Evolutionary conservation across 2,797 vertebrate species (phyloP), one percentile per base, ranked within the genome.

Genomic region (Phrynocephalus vlangalii): DNA sequence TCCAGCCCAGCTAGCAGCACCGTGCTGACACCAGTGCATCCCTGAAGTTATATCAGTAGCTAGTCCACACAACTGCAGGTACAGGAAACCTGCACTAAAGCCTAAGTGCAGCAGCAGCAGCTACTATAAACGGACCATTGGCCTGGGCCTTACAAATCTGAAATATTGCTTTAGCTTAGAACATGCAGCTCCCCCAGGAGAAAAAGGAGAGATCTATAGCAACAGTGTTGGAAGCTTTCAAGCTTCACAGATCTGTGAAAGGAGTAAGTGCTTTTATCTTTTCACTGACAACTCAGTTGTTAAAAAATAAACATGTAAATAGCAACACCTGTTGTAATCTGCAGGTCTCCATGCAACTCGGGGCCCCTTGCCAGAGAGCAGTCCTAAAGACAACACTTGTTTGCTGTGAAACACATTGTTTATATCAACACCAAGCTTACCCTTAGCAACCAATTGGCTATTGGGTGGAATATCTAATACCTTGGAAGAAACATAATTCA

Each of bases 401-500:
- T n/a, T 30, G 68, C 56, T 82, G 20, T 72, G 33, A 78, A 81
- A 66, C 13, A 33, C 22, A 22, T 38, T 7, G 73, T 68, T 79
- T 67, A 28, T 84, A 70, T 72, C 82, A 85, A 81, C 73, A 44
- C 38, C 82, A 89, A 89, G 78, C 50, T 82, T 67, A 79, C 9
- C 80, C 30, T 60, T 87, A 70, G 87, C 73, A 89, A 84, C 85
- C 52, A 44, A 44, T 44, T 44, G 5, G 38, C 38, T 44, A 44
- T 44, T 44, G 38, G 38, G 38, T 44, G 4, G 38, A 44, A 44
- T 44, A 44, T 44, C 38, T 60, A 60, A 60, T 60, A 60, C 56
- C 56, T 60, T 44, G 38, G 38, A 44, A 44, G 38, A 44, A 44
- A 44, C 38, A 44, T 44, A 44, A 44, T 44, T 44, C 38, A 44